A percentile compares a stretch with the other conserved stretches of the same genome.
These are phyloP conservation scores for Lysandra bellargus DNA, from an alignment of 2,888 invertebrate species.

Conservation along the genomic window DNA sequence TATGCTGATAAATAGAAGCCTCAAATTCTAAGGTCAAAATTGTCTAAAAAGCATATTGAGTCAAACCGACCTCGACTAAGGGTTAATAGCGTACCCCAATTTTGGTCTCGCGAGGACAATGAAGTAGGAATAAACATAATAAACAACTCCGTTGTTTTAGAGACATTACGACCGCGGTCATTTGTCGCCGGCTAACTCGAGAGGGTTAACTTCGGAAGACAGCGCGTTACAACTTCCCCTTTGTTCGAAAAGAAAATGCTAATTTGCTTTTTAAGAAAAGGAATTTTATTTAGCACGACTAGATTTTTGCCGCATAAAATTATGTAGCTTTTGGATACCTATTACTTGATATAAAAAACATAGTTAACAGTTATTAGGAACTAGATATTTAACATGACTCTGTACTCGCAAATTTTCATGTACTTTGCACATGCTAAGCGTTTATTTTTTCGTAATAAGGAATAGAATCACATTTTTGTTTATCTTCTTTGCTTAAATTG, in stretches of 20 bases:
- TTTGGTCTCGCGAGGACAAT: conserved; percentile 16
- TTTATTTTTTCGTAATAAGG: no score
- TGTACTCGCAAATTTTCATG: no score
- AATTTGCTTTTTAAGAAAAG: not conserved
- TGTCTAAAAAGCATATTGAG: conserved; percentile 1
- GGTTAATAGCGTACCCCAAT: conserved; percentile 14
- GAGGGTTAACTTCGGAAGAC: conserved; percentile 17
- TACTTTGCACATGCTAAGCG: no score
- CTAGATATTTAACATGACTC: no score
- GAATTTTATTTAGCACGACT: not conserved
- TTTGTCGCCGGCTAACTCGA: conserved; percentile 22
- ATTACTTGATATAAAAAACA: no score
- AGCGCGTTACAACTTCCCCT: not conserved
- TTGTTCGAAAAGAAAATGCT: not conserved
- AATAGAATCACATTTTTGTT: no score
- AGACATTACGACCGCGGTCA: conserved; percentile 6
- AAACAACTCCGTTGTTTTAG: conserved; percentile 24
- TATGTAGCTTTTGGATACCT: no score
- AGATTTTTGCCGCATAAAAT: not conserved
- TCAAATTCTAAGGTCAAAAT: not conserved
- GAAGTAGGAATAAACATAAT: conserved; percentile 17
- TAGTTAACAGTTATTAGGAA: no score
- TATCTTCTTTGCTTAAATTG: no score
- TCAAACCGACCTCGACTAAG: not conserved
- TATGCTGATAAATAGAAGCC: no score